Base-by-base conservation (phyloP, 2,888 invertebrate genomes). In the Spilarctia lutea region DNA sequence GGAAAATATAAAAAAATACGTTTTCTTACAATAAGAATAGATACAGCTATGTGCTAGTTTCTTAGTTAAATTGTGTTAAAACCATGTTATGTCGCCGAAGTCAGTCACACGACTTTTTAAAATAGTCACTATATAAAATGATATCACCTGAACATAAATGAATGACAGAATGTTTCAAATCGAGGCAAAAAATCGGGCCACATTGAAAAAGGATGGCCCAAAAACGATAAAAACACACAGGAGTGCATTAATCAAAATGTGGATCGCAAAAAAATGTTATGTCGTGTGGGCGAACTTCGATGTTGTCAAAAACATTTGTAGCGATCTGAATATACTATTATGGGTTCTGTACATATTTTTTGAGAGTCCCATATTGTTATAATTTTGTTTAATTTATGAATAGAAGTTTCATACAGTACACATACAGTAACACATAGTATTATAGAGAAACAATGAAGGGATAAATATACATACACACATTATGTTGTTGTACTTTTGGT, bases 191-290 rank as follows among this genome's bases (percentile, higher is more conserved):
- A 85, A 77, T 76, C 76, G 73, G 83, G 78, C 77, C 80, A 82
- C 81, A 82, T 86, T 83, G 83, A 89, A 88, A 90, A 90, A 91
- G 90, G 88, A 89, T 91, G 91, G 87, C 82, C 91, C 89, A 89
- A 91, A 93, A 93, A 92, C 90, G 91, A 92, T 91, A 91, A 93
- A 91, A 92, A 86, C 85, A 80, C 77, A 83, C 87, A 81, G 81
- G 68, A 85, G 82, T 82, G 79, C 92, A 94, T 94, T 93, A 92
- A 94, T 94, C 94, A 94, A 93, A 92, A 91, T 89, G 90, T 89
- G 89, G 87, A 89, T 90, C 90, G 91, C 92, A 94, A 93, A 94
- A 94, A 92, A 87, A n/a, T 83, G 63, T 83, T 82, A 81, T 84
- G 85, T 83, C 86, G 88, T 87, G 91, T 92, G 92, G 92, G 92